These are phyloP conservation scores for Actenoides lindsayi DNA, from an alignment of 2,113 vertebrate genomes.

Conservation along the genomic window DNA sequence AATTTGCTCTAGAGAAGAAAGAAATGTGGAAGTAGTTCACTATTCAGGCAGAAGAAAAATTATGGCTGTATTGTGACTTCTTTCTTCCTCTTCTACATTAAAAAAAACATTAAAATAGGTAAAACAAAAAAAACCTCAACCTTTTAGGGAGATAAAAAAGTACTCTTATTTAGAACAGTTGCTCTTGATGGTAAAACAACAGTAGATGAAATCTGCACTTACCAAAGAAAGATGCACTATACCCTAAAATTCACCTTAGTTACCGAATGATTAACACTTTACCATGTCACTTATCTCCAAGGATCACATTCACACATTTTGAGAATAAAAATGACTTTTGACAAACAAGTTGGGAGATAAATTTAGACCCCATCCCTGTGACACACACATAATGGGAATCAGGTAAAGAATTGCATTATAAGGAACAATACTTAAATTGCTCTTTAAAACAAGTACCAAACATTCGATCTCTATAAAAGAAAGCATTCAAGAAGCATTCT, in stretches of 20 bases:
- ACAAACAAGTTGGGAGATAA: neutral
- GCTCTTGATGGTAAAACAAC: neutral
- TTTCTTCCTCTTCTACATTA: neutral
- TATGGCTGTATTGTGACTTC: neutral
- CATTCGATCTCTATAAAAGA: neutral
- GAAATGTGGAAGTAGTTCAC: neutral
- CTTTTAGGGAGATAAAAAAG: neutral
- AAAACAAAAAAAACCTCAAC: neutral
- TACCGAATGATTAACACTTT: neutral
- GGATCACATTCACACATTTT: neutral
- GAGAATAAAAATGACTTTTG: neutral
- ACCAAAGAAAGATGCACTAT: neutral
- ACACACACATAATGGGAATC: neutral
- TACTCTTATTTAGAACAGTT: neutral
- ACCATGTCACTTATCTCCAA: neutral
- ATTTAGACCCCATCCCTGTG: neutral
- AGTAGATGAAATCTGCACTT: neutral
- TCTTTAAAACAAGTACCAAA: neutral
- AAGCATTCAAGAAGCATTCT: neutral
- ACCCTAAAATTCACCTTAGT: neutral
- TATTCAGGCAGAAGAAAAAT: neutral
- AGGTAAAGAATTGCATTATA: neutral
- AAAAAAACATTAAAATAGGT: neutral
- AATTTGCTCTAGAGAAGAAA: neutral
- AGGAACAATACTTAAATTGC: neutral